phyloP scores from a whole-genome alignment of 92 coral and sea anemone genomes.

The Isaurus tuberculatus region DNA sequence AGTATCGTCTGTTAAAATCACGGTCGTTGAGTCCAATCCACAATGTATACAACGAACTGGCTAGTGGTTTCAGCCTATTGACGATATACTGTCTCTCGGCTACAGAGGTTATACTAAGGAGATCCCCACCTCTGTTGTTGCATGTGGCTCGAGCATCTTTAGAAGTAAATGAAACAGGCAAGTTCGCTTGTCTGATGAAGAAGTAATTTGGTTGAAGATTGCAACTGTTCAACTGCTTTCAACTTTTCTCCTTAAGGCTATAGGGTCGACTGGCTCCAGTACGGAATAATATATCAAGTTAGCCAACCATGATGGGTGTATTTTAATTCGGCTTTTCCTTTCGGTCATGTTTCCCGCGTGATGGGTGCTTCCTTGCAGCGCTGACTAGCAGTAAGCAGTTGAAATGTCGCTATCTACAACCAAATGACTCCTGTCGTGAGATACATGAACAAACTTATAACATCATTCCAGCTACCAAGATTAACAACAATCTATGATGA shows the following conservation, averaged over 20 bases:
- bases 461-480: neutral
- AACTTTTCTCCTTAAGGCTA: neutral
- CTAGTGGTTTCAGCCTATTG: slow-evolving; percentile 68
- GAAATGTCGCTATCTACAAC: too few relatives aligned
- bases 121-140: slow-evolving; percentile 84
- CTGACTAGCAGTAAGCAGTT: too few relatives aligned
- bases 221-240: neutral
- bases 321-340: too few relatives aligned
- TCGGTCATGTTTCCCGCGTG: too few relatives aligned
- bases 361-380: too few relatives aligned
- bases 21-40: slow-evolving; percentile 96
- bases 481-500: too few relatives aligned
- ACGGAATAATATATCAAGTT: too few relatives aligned
- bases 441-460: neutral
- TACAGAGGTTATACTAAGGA: slow-evolving; percentile 77
- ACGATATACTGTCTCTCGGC: slow-evolving; percentile 77
- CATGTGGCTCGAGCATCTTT: slow-evolving; percentile 95
- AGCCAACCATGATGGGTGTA: too few relatives aligned
- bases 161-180: neutral
- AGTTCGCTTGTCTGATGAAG: too few relatives aligned
- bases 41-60: slow-evolving; percentile 70
- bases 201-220: too few relatives aligned
- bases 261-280: too few relatives aligned
- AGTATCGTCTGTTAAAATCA: slow-evolving; percentile 64
- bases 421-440: too few relatives aligned